Evolutionary conservation across 2,113 vertebrate genomes (phyloP).

Genomic region (Phocoena phocoena): DNA sequence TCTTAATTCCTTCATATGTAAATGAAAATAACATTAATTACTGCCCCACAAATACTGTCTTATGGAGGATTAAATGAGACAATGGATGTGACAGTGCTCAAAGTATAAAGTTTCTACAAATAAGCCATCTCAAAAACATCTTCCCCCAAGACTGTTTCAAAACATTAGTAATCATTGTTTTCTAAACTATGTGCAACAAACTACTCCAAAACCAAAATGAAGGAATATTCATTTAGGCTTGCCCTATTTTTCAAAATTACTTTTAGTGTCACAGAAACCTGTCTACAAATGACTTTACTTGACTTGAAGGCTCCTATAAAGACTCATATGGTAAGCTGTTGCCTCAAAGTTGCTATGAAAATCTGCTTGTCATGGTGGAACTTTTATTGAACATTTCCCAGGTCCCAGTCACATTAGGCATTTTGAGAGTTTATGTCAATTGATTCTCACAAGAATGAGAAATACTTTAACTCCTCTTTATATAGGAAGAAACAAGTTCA

Average conservation of each 20-base stretch:
- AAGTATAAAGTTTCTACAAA: slow-evolving; percentile 21
- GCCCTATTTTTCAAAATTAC: slow-evolving; percentile 40
- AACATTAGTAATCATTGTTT: slow-evolving; percentile 43
- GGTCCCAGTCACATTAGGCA: neutral
- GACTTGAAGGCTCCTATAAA: slow-evolving; percentile 40
- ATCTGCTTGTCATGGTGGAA: slow-evolving; percentile 16
- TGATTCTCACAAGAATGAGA: slow-evolving; percentile 32
- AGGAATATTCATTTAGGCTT: slow-evolving; percentile 24
- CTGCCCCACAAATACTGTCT: neutral
- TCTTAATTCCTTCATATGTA: slow-evolving; percentile 26
- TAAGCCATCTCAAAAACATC: slow-evolving; percentile 27
- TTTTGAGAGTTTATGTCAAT: slow-evolving; percentile 34
- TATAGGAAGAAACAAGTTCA: neutral
- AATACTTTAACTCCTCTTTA: neutral
- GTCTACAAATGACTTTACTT: slow-evolving; percentile 26
- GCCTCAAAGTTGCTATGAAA: slow-evolving; percentile 47
- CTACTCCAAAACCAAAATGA: slow-evolving; percentile 40
- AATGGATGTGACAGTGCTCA: neutral
- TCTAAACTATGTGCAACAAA: slow-evolving; percentile 3
- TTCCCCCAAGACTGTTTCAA: slow-evolving; percentile 29
- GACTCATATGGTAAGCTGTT: neutral
- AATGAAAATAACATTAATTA: slow-evolving; percentile 43
- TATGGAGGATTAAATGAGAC: slow-evolving; percentile 7
- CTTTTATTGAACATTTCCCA: neutral
- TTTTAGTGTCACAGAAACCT: slow-evolving; percentile 42